Percentiles rank a stretch among this genome's conserved stretches.
These are phyloP conservation scores for Troilus luridus DNA, from an alignment of 2,888 invertebrate genomes.

Conservation along the genomic window DNA sequence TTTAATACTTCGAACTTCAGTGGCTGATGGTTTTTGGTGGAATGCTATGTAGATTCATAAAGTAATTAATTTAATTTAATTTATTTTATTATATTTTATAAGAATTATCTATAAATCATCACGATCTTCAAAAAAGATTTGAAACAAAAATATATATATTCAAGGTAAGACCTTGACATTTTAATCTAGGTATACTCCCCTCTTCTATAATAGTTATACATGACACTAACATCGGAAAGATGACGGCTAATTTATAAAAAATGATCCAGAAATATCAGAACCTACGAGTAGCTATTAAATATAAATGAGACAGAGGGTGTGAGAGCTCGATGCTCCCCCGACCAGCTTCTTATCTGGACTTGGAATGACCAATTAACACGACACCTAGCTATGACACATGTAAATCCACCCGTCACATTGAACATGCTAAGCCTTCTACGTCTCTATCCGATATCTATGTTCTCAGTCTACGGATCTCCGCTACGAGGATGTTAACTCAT, in stretches of 20 bases:
- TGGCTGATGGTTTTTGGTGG: too few species aligned
- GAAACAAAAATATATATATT: too few species aligned
- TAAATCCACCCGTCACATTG: background rate
- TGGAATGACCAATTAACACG: background rate
- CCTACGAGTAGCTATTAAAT: background rate
- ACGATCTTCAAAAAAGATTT: too few species aligned
- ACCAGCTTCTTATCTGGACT: background rate
- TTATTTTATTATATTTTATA: too few species aligned
- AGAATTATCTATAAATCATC: too few species aligned
- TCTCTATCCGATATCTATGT: background rate
- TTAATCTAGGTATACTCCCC: background rate
- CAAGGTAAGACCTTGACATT: too few species aligned
- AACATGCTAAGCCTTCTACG: background rate
- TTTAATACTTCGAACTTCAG: too few species aligned
- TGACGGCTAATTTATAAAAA: background rate
- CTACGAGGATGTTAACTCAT: constrained; percentile 19
- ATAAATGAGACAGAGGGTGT: background rate
- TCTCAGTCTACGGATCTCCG: background rate
- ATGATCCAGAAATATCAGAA: constrained; percentile 1
- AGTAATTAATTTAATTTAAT: too few species aligned
- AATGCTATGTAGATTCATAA: too few species aligned
- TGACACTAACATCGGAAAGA: background rate
- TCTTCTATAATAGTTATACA: background rate
- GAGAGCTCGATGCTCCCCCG: background rate
- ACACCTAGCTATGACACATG: constrained; percentile 4